These are phyloP conservation scores for Acanthosepion pharaonis DNA, from an alignment of 2,888 invertebrate species.

Conservation along the genomic window DNA sequence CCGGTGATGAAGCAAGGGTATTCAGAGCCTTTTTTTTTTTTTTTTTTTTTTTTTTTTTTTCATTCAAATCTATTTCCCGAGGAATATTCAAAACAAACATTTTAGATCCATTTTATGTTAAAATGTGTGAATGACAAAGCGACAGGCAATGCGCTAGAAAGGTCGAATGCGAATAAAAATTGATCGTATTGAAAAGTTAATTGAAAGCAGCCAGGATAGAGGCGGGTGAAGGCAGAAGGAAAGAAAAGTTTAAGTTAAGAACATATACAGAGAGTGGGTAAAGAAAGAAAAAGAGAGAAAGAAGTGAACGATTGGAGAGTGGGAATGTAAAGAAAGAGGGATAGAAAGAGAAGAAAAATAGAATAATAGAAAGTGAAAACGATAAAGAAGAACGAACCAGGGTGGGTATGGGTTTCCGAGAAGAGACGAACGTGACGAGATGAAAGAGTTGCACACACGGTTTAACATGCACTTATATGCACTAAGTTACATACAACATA, in stretches of 20 bases:
- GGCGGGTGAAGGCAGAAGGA: background rate
- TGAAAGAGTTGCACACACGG: background rate
- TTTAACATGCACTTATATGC: conserved; percentile 10
- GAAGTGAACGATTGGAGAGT: background rate
- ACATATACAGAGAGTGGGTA: background rate
- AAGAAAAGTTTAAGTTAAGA: background rate
- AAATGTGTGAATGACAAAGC: background rate
- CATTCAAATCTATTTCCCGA: background rate
- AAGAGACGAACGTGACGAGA: background rate
- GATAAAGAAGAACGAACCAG: background rate
- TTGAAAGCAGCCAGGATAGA: background rate
- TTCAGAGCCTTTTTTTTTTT: background rate
- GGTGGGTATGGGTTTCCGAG: background rate
- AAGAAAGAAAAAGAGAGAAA: background rate
- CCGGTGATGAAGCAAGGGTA: background rate
- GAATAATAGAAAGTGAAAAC: background rate
- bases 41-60: background rate
- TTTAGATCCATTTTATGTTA: background rate
- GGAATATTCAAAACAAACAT: conserved; percentile 12
- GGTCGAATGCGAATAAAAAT: background rate
- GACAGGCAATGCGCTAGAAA: background rate
- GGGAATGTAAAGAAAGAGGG: too few relatives aligned
- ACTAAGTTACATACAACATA: background rate
- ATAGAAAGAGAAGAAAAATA: too few relatives aligned
- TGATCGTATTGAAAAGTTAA: background rate